Evolutionary conservation across 2,113 vertebrate species (phyloP).

Genomic region (Thamnaconus septentrionalis): DNA sequence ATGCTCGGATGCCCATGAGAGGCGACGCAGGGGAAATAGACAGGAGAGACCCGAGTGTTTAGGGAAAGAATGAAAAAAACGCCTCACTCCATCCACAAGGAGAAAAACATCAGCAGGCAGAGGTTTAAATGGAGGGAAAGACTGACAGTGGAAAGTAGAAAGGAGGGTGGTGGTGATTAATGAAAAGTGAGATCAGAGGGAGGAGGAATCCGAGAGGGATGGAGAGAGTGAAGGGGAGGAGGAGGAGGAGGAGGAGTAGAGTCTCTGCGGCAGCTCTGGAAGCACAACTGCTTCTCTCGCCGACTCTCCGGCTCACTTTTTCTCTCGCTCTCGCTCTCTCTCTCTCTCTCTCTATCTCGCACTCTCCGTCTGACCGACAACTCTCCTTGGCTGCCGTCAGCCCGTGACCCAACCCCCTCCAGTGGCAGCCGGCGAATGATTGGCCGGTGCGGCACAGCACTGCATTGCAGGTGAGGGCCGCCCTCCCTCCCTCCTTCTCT

Average conservation of each 20-base stretch:
- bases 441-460: conserved; percentile 80
- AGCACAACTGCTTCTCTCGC: conserved; percentile 48
- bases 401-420: conserved; percentile 55
- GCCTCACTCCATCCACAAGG: conserved; percentile 53
- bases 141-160: conserved; percentile 12
- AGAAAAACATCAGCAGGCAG: neutral
- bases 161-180: conserved; percentile 3
- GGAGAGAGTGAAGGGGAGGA: conserved; percentile 9
- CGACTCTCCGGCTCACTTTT: conserved; percentile 43
- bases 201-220: neutral
- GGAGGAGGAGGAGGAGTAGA: conserved; percentile 38
- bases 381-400: conserved; percentile 74
- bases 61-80: conserved; percentile 44
- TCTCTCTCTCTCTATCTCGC: conserved; percentile 17
- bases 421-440: conserved; percentile 66
- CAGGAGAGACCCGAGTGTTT: conserved; percentile 60
- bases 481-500: conserved; percentile 29
- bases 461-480: conserved; percentile 88
- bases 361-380: conserved; percentile 61
- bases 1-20: conserved; percentile 87
- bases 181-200: conserved; percentile 3
- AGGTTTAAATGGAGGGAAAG: conserved; percentile 4
- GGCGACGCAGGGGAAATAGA: conserved; percentile 36
- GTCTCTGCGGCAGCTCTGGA: conserved; percentile 34
- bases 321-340: conserved; percentile 39